Evolutionary conservation across 2,888 invertebrate species (phyloP), one percentile per base, ranked within the genome.

Genomic region (Isoperla grammatica): DNA sequence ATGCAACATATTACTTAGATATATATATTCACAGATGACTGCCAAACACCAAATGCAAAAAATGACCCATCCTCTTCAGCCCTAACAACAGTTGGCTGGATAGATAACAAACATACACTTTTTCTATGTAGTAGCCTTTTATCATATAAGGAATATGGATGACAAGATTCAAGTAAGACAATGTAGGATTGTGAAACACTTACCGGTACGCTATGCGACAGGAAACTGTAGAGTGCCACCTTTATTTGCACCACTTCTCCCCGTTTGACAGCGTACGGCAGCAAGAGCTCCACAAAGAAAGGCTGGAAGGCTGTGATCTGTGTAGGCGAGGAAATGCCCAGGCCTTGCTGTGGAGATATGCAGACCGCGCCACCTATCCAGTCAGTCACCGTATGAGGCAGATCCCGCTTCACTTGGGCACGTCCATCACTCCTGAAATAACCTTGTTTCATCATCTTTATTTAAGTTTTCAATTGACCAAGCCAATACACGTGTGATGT

Each of bases 191-290:
- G 29, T 29, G 29, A 4, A 29, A 29, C 29, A 29, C 79, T 76
- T 71, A 88, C 89, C 53, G 85, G 84, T 2, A 89, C 72, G 50
- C 82, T 82, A 64, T 86, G 80, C 57, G 82, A 80, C 66, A 87
- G 75, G 69, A 88, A 88, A 73, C 88, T 90, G 74, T 85, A 88
- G 45, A 88, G 76, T 0, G 85, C 79, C 15, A 87, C 84, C 63
- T 82, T 79, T 53, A 89, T 72, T 50, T 83, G 79, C 22, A 85
- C 73, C 13, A 78, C 73, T 73, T 89, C 89, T 0, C 83, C 84
- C 1, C 85, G 77, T 59, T 85, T 82, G 0, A 88, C 77, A 0
- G 83, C 81, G 61, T 82, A 82, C 0, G 89, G 87, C 15, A 83
- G 74, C 59, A 83, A 80, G 35, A 87, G 81, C 65, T 88, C 86